These are phyloP conservation scores for Oryzaephilus surinamensis DNA, from an alignment of 1,140 invertebrate species.

Conservation along the genomic window DNA sequence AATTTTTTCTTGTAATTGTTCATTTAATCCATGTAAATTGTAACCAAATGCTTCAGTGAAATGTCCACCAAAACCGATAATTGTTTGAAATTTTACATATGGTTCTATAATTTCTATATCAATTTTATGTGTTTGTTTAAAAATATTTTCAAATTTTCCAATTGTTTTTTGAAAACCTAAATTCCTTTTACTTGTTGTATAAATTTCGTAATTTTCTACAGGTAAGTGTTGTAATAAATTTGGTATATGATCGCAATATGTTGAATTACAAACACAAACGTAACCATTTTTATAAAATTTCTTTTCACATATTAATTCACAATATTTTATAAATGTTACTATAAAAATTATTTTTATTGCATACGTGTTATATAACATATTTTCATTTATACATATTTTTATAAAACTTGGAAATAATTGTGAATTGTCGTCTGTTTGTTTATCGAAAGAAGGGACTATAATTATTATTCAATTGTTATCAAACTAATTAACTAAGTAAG, in stretches of 20 bases:
- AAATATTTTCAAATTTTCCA: neutral
- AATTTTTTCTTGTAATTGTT: conserved; percentile 39
- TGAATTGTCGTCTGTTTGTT: too few species aligned
- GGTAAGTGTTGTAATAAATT: conserved; percentile 21
- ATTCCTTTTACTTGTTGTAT: conserved; percentile 46
- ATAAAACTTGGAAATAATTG: too few species aligned
- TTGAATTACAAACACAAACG: conserved; percentile 79
- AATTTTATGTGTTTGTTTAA: conserved; percentile 19
- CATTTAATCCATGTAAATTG: neutral
- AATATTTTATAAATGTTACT: too few species aligned
- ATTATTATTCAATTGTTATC: too few species aligned
- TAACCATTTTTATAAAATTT: too few species aligned
- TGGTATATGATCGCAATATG: conserved; percentile 70
- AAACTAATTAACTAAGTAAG: too few species aligned
- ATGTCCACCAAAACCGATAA: conserved; percentile 74
- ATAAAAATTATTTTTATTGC: too few species aligned
- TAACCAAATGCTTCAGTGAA: conserved; percentile 62
- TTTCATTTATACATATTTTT: too few species aligned
- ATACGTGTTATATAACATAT: too few species aligned
- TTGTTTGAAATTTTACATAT: conserved; percentile 36
- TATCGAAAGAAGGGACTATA: too few species aligned
- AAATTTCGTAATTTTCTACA: conserved; percentile 38
- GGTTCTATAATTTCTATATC: too few species aligned
- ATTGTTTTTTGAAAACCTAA: conserved; percentile 37
- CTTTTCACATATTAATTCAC: too few species aligned